Percentiles rank a stretch among this genome's conserved stretches.
Conservation (phyloP, 2,888 invertebrate genomes). For the Linnaemya vulpina region DNA sequence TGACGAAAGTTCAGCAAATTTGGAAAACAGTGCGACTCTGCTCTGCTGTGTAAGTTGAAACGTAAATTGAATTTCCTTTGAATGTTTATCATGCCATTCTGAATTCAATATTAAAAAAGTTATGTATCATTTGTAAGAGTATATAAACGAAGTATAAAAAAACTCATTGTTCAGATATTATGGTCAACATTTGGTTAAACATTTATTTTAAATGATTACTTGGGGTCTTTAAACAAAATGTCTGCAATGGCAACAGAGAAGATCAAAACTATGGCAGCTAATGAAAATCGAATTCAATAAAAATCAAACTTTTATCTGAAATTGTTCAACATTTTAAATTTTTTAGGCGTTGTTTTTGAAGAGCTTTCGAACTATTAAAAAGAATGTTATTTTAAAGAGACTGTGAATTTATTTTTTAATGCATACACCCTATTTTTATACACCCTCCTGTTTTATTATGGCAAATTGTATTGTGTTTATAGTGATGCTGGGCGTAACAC, state of each 20-base stretch:
- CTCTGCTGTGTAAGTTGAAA: no score
- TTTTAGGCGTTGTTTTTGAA: not conserved
- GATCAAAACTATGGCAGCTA: not conserved
- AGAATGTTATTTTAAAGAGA: not conserved
- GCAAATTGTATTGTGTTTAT: conserved; percentile 23
- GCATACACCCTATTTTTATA: not conserved
- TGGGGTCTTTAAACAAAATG: conserved; percentile 36
- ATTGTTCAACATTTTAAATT: not conserved
- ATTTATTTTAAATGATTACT: conserved; percentile 45
- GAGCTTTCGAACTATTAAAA: not conserved
- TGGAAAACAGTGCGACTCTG: no score
- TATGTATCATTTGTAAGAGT: no score
- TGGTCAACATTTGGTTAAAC: conserved; percentile 60
- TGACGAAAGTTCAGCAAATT: no score
- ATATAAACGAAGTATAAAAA: no score
- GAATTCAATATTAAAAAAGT: no score
- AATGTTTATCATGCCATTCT: no score
- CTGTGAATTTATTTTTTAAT: not conserved
- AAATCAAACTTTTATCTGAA: not conserved
- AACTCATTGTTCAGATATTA: conserved; percentile 57
- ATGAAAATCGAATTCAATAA: not conserved
- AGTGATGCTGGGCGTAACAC: not conserved
- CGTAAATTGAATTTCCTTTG: no score
- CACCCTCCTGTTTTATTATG: not conserved
- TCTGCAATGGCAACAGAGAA: conserved; percentile 19